Conservation (phyloP, 2,888 invertebrate genomes). For the Clunio marinus region DNA sequence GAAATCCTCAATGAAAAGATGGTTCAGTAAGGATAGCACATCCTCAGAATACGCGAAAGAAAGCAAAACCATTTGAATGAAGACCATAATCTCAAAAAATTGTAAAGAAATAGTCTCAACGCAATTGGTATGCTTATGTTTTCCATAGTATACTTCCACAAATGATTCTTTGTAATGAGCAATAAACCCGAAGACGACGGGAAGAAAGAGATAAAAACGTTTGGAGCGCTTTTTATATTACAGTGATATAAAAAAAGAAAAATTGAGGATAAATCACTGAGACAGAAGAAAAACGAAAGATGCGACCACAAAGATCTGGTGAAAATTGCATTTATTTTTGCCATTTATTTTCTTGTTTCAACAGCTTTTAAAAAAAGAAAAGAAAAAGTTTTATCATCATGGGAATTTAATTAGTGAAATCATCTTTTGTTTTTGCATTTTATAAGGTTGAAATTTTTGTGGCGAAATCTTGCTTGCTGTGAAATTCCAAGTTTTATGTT, state of each 20-base stretch:
- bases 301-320: slow-evolving; percentile 3
- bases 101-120: background rate
- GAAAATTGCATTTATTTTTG: slow-evolving; percentile 8
- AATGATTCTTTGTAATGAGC: slow-evolving; percentile 6
- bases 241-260: background rate
- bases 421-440: too few relatives aligned
- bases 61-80: background rate
- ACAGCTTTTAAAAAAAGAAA: background rate
- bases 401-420: slow-evolving; percentile 31
- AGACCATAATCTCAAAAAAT: background rate
- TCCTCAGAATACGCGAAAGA: background rate
- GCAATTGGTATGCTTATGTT: background rate
- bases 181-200: background rate
- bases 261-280: background rate
- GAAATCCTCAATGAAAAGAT: too few relatives aligned
- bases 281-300: background rate
- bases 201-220: background rate
- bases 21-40: too few relatives aligned
- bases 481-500: background rate
- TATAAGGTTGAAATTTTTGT: too few relatives aligned
- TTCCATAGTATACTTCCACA: background rate
- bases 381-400: slow-evolving; percentile 14
- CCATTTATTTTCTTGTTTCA: background rate
- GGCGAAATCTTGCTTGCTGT: background rate
- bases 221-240: background rate